These are phyloP conservation scores for Temnothorax unifasciatus DNA, from an alignment of 2,888 invertebrate species.

Conservation along the genomic window DNA sequence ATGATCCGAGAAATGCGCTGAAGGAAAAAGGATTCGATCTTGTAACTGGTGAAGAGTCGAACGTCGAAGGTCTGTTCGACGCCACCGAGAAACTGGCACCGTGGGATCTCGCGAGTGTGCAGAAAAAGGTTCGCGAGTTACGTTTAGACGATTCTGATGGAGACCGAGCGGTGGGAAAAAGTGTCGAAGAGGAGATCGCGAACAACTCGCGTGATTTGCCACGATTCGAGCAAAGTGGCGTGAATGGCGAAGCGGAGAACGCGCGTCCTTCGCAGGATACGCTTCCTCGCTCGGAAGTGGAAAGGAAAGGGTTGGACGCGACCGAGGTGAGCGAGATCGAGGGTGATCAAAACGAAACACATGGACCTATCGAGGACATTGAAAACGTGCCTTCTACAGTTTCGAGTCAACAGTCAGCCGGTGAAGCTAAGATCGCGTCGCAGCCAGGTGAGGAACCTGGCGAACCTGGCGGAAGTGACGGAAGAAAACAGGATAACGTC, in stretches of 20 bases:
- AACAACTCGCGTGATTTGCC: constrained; percentile 27
- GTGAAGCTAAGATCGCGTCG: background rate
- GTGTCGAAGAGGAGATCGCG: constrained; percentile 4
- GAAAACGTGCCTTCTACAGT: background rate
- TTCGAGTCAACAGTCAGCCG: background rate
- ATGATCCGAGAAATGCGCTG: background rate
- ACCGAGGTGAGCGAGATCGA: background rate
- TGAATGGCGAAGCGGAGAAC: background rate
- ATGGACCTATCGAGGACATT: background rate
- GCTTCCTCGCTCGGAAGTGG: background rate
- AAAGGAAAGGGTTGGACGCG: background rate
- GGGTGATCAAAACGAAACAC: background rate
- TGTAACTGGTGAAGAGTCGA: constrained; percentile 53
- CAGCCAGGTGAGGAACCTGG: constrained; percentile 11
- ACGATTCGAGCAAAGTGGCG: constrained; percentile 4
- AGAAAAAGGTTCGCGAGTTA: constrained; percentile 63
- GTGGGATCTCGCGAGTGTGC: constrained; percentile 62
- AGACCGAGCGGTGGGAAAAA: background rate
- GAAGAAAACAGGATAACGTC: constrained; percentile 10
- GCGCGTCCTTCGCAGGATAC: background rate
- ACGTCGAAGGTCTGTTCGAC: constrained; percentile 55
- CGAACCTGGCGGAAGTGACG: background rate
- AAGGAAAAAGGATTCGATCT: constrained; percentile 8
- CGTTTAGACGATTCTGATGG: constrained; percentile 47
- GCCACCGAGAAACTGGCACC: constrained; percentile 65